These are phyloP conservation scores for Chelon auratus DNA, from an alignment of 2,797 vertebrate genomes.

Conservation along the genomic window DNA sequence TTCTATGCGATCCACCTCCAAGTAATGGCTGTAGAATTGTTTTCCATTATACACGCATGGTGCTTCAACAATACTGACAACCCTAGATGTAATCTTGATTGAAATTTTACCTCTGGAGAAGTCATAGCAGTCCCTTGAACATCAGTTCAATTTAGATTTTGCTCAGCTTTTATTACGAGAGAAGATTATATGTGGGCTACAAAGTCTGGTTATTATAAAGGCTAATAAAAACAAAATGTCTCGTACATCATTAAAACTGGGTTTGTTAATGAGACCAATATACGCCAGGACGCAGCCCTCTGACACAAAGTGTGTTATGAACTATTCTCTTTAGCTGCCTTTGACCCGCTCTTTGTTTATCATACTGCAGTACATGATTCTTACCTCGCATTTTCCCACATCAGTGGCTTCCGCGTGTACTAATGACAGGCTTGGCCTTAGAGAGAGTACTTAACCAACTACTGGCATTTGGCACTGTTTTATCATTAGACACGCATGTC, in stretches of 20 bases:
- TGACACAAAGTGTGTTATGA: slow-evolving; percentile 63
- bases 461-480: slow-evolving; percentile 79
- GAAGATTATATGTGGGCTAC: slow-evolving; percentile 28
- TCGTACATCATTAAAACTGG: slow-evolving; percentile 62
- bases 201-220: slow-evolving; percentile 36
- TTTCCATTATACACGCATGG: slow-evolving; percentile 30
- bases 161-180: slow-evolving; percentile 43
- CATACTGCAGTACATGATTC: slow-evolving; percentile 66
- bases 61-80: slow-evolving; percentile 42
- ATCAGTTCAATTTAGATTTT: slow-evolving; percentile 51
- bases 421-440: slow-evolving; percentile 71
- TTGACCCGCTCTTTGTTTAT: slow-evolving; percentile 81
- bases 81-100: slow-evolving; percentile 38
- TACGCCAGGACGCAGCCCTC: slow-evolving; percentile 38
- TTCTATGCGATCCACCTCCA: slow-evolving; percentile 17
- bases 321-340: slow-evolving; percentile 65
- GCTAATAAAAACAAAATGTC: slow-evolving; percentile 25
- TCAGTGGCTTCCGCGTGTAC: slow-evolving; percentile 70
- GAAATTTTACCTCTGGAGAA: slow-evolving; percentile 38
- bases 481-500: slow-evolving; percentile 82
- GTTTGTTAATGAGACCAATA: slow-evolving; percentile 63
- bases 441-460: slow-evolving; percentile 78
- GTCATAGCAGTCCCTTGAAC: slow-evolving; percentile 38
- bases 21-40: slow-evolving; percentile 13
- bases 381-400: slow-evolving; percentile 68